Evolutionary conservation across 2,797 vertebrate genomes (phyloP).

Genomic region (Rhinophrynus dorsalis): DNA sequence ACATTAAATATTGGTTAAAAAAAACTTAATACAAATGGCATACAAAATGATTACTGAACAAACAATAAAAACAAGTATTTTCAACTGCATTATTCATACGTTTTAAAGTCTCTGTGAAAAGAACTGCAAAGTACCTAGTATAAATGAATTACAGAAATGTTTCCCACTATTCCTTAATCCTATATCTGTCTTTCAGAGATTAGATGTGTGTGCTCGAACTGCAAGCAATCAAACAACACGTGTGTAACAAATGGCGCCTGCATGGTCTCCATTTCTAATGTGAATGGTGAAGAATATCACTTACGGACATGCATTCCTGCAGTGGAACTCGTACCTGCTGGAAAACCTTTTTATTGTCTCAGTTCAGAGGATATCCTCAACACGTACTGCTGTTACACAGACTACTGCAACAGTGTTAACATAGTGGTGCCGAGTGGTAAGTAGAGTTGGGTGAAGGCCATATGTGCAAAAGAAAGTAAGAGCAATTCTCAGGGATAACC

Average conservation of each 20-base stretch:
- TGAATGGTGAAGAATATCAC: slow-evolving; percentile 80
- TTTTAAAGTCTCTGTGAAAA: no score
- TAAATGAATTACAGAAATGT: no score
- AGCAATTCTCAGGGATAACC: no score
- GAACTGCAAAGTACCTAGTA: no score
- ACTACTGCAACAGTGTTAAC: slow-evolving; percentile 95
- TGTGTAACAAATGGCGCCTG: slow-evolving; percentile 96
- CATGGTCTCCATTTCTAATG: slow-evolving; percentile 91
- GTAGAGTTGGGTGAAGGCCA: no score
- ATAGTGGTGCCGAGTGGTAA: slow-evolving; percentile 87
- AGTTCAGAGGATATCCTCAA: slow-evolving; percentile 89
- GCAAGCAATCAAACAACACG: slow-evolving; percentile 85
- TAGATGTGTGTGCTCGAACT: slow-evolving; percentile 88
- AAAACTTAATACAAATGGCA: no score
- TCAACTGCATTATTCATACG: no score
- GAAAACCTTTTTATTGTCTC: slow-evolving; percentile 93
- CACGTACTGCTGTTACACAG: slow-evolving; percentile 92
- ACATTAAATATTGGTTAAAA: no score
- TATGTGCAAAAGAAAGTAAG: no score
- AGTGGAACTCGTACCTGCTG: slow-evolving; percentile 82
- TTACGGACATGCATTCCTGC: slow-evolving; percentile 86
- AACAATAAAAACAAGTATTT: no score
- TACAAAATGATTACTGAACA: no score
- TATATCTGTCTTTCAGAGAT: slow-evolving; percentile 16
- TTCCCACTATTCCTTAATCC: no score